phyloP scores from a whole-genome alignment of 2,113 vertebrate genomes.

The Clarias magur region DNA sequence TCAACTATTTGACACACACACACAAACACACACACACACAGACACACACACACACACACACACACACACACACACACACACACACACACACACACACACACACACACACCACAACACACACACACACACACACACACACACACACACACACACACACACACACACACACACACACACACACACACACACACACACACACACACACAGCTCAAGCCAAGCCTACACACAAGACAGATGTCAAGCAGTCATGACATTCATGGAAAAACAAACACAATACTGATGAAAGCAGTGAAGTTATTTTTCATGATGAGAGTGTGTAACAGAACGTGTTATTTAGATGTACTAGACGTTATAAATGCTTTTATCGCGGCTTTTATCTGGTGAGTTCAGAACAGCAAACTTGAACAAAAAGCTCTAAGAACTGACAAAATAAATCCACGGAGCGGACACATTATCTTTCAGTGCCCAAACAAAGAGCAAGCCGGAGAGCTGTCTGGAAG shows the following conservation, averaged over 20 bases:
- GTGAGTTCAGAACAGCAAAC: conserved; percentile 11
- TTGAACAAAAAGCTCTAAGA: conserved; percentile 17
- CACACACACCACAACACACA: conserved; percentile 67
- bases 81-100: conserved; percentile 64
- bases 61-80: conserved; percentile 64
- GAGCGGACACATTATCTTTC: conserved; percentile 62
- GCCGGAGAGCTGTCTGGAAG: conserved; percentile 57
- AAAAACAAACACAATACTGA: conserved; percentile 45
- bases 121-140: conserved; percentile 68
- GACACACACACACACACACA: conserved; percentile 61
- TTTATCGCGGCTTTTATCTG: conserved; percentile 31
- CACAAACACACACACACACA: conserved; percentile 61
- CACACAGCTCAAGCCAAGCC: conserved; percentile 52
- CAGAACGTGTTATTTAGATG: conserved; percentile 13
- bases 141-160: conserved; percentile 66
- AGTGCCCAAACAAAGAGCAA: conserved; percentile 33
- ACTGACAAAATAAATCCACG: conserved; percentile 37
- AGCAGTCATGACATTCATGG: conserved; percentile 60
- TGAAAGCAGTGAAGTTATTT: conserved; percentile 47
- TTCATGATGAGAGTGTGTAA: conserved; percentile 43
- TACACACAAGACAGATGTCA: conserved; percentile 68
- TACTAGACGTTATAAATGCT: conserved; percentile 24
- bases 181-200: conserved; percentile 58
- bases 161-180: conserved; percentile 69
- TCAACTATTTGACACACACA: conserved; percentile 61